A percentile compares a stretch with the other conserved stretches of the same genome.
phyloP scores from a whole-genome alignment of 2,888 invertebrate species.

The Strigamia maritima region DNA sequence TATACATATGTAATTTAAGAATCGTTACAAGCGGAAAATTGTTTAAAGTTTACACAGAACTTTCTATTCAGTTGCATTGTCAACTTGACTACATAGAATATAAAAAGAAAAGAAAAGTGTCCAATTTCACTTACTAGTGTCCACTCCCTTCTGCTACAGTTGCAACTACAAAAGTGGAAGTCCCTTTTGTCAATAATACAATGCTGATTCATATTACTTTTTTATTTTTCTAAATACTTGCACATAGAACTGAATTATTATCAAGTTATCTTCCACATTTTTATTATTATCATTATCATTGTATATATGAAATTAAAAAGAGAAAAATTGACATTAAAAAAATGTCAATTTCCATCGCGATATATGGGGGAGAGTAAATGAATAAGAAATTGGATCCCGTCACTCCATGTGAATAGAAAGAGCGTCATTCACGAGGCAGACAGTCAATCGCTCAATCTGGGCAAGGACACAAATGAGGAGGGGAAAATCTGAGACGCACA shows the following conservation, averaged over 20 bases:
- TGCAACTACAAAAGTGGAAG: conserved; percentile 19
- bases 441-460: conserved; percentile 31
- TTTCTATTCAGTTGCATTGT: not conserved
- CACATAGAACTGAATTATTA: not conserved
- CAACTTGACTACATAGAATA: not conserved
- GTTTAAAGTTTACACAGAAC: conserved; percentile 2
- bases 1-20: not conserved
- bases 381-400: not conserved
- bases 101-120: conserved; percentile 15
- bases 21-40: not conserved
- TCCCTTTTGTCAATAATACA: not conserved
- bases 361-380: not conserved
- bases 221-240: not conserved
- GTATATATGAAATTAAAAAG: not conserved
- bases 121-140: not conserved
- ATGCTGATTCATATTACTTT: conserved; percentile 4
- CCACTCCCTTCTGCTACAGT: conserved; percentile 25
- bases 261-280: not conserved
- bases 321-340: not conserved
- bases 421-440: conserved; percentile 30
- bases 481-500: conserved; percentile 27
- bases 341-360: not conserved
- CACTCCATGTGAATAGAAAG: conserved; percentile 15
- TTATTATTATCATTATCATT: not conserved
- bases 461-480: conserved; percentile 20